A percentile compares a stretch with the other conserved stretches of the same genome.
Conservation (phyloP, 2,888 invertebrate species). For the Netelia melanura region DNA sequence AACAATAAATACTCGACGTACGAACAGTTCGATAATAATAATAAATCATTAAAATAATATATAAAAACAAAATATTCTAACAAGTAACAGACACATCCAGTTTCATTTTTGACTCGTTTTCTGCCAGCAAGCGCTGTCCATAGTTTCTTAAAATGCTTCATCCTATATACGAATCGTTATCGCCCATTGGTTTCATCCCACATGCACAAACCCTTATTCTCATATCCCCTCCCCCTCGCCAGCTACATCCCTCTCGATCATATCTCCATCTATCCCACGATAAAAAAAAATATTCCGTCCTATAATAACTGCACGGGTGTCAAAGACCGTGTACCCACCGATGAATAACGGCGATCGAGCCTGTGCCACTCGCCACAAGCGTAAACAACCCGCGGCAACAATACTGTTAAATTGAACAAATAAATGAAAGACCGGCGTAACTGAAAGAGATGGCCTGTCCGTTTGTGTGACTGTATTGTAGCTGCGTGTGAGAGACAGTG, state of each 20-base stretch:
- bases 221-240: not conserved
- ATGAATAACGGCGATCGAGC: slow-evolving; percentile 47
- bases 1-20: too few species aligned
- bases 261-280: slow-evolving; percentile 65
- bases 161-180: not conserved
- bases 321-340: slow-evolving; percentile 9
- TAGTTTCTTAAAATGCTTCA: too few species aligned
- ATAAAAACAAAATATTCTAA: too few species aligned
- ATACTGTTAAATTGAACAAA: slow-evolving; percentile 82
- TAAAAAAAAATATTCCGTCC: slow-evolving; percentile 31
- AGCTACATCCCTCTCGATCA: not conserved
- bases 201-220: slow-evolving; percentile 1
- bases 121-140: too few species aligned
- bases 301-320: slow-evolving; percentile 28
- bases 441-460: not conserved
- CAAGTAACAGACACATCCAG: too few species aligned
- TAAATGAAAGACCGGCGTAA: slow-evolving; percentile 65
- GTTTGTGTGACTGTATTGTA: slow-evolving; percentile 5
- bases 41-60: too few species aligned
- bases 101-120: too few species aligned
- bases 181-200: slow-evolving; percentile 18
- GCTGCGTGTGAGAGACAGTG: not conserved
- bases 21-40: too few species aligned
- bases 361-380: slow-evolving; percentile 26
- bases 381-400: slow-evolving; percentile 74